Base-by-base conservation (phyloP, 2,797 vertebrate species). In the Momotus momota region DNA sequence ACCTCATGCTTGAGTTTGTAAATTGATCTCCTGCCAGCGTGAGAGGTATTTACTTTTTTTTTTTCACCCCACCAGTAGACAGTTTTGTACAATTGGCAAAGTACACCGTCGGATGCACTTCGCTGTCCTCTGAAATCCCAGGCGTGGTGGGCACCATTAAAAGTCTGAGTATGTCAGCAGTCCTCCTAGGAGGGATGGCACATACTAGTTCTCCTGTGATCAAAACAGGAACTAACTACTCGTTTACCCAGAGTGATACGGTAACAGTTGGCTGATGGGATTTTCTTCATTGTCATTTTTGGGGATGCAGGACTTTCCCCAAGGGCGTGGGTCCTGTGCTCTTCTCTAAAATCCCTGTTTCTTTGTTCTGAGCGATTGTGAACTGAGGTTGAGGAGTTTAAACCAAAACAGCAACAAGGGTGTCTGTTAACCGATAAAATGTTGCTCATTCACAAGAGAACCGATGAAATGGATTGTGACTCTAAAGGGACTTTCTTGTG, bases 1-100 rank as follows among this genome's bases (percentile, higher is more conserved):
- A 82, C 91, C 90, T 96, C 88, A 95, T 88, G 88, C 94, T 93
- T 92, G 66, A 80, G 83, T 92, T 94, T 95, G 90, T 73, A 95
- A 95, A 94, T 94, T 89, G 94, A 95, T 97, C 90, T 93, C 60
- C 70, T 90, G 88, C 83, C 92, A 96, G 55, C 7, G 77, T 22
- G 55, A 82, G 92, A 52, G 85, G 81, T 6, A 20, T 35, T 22
- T 10, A 6, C 13, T 14, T 16, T 3, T 57, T 62, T 58, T 43
- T 71, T 67, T 35, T 77, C 20, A 57, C 78, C 73, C 74, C 71
- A 54, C 31, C 33, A 41, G 22, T 18, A 74, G 60, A 26, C n/a
- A 67, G 83, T 60, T 67, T 52, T 84, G 67, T 81, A 55, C 78
- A 51, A 43, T 5, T 80, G 90, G 91, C 75, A 33, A 25, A 79